A percentile compares a stretch with the other conserved stretches of the same genome.
These are phyloP conservation scores for Drosophila lacteicornis DNA, from an alignment of 1,140 invertebrate species.

Conservation along the genomic window DNA sequence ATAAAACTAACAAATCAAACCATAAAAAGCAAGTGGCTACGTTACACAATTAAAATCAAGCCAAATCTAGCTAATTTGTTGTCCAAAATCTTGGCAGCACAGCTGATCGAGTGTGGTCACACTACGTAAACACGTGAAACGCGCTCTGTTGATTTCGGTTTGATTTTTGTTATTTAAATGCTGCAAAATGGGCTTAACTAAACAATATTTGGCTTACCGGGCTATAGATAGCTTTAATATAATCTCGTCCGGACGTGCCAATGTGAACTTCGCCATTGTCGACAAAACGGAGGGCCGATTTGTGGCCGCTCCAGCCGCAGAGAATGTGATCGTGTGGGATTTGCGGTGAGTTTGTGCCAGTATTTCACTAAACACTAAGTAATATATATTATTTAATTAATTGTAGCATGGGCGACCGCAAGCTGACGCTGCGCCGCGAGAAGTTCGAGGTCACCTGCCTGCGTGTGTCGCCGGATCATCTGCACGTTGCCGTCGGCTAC, in stretches of 20 bases:
- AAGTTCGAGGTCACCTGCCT: constrained; percentile 91
- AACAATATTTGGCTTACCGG: constrained; percentile 97
- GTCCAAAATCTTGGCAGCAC: neutral
- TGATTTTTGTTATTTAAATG: constrained; percentile 36
- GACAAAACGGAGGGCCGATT: constrained; percentile 92
- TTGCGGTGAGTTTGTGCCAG: constrained; percentile 85
- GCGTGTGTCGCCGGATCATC: constrained; percentile 89
- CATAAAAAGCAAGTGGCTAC: no score
- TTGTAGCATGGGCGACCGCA: constrained; percentile 92
- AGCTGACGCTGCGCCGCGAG: constrained; percentile 91
- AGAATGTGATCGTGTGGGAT: constrained; percentile 98
- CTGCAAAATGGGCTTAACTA: constrained; percentile 94
- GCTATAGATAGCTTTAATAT: constrained; percentile 94
- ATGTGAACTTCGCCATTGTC: constrained; percentile 91
- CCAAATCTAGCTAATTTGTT: neutral
- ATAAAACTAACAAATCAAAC: no score
- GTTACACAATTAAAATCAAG: no score
- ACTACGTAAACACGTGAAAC: constrained; percentile 65
- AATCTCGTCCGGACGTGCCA: constrained; percentile 92
- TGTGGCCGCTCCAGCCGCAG: constrained; percentile 94
- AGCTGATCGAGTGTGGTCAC: neutral
- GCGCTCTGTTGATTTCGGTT: constrained; percentile 31
- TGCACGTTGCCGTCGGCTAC: constrained; percentile 95
- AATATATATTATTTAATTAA: no score
- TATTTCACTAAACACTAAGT: no score